phyloP scores from a whole-genome alignment of 1,140 invertebrate genomes.

The Drosophila murphyi region DNA sequence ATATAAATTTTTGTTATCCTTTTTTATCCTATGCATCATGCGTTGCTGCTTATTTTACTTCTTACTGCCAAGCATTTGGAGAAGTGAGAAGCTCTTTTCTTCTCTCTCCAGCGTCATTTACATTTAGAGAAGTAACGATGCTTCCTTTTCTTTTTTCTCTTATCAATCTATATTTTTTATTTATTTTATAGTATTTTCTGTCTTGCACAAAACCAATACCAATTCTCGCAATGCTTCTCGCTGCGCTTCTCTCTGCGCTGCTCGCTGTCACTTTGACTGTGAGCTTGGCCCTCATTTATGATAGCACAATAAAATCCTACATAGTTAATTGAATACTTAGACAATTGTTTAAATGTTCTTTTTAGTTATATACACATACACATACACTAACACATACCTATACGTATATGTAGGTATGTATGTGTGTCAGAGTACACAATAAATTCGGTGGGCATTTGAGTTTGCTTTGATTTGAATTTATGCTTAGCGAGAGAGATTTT shows the following conservation, averaged over 20 bases:
- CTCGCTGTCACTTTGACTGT: neutral
- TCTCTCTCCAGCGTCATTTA: too few relatives aligned
- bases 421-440: conserved; percentile 44
- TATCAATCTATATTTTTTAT: neutral
- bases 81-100: too few relatives aligned
- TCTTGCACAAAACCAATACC: neutral
- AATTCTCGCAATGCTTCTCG: conserved; percentile 3
- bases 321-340: conserved; percentile 19
- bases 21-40: too few relatives aligned
- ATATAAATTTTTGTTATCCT: too few relatives aligned
- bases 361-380: conserved; percentile 21
- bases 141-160: too few relatives aligned
- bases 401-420: neutral
- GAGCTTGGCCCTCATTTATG: conserved; percentile 4
- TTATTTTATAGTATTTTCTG: too few relatives aligned
- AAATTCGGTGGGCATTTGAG: conserved; percentile 80
- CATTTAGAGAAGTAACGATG: too few relatives aligned
- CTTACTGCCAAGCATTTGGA: too few relatives aligned
- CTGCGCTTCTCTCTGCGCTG: neutral
- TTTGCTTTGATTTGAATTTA: conserved; percentile 65
- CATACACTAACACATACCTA: too few relatives aligned
- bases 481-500: conserved; percentile 25
- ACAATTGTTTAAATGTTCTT: conserved; percentile 19
- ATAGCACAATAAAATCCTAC: conserved; percentile 23
- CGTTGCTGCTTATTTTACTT: too few relatives aligned